Percentiles rank a stretch among this genome's conserved stretches.
Evolutionary conservation across 1,140 invertebrate species (phyloP).

Genomic region (Metopolophium dirhodum): DNA sequence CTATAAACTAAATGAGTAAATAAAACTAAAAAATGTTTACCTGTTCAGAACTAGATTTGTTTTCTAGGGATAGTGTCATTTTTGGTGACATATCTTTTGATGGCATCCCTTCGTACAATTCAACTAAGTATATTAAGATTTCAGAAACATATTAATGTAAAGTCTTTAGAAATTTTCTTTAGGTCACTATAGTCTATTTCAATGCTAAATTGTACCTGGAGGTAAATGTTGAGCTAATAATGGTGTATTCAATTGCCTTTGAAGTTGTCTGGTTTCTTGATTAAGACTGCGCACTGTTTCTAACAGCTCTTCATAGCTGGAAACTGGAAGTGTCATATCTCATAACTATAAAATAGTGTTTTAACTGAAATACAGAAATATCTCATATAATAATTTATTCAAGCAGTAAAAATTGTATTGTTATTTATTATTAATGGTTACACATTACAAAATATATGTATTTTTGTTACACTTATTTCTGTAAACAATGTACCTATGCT

Average conservation of each 20-base stretch:
- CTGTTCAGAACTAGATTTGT: constrained; percentile 14
- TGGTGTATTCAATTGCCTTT: constrained; percentile 60
- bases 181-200: neutral
- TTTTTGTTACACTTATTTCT: neutral
- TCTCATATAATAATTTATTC: neutral
- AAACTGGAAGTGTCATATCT: constrained; percentile 66
- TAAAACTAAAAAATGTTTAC: neutral
- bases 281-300: constrained; percentile 66
- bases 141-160: neutral
- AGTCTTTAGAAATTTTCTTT: neutral
- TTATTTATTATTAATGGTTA: constrained; percentile 7
- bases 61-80: constrained; percentile 37
- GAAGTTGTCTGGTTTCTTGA: constrained; percentile 63
- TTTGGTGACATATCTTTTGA: neutral
- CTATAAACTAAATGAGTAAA: neutral
- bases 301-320: constrained; percentile 67
- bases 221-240: constrained; percentile 27
- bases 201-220: neutral
- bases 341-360: constrained; percentile 51
- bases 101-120: constrained; percentile 5
- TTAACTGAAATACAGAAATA: constrained; percentile 28
- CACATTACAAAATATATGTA: constrained; percentile 3
- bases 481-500: neutral
- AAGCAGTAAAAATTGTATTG: neutral
- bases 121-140: constrained; percentile 12